Percentiles rank a stretch among this genome's conserved stretches.
Conservation (phyloP, 2,113 vertebrate genomes). For the Boulengerochromis microlepis region DNA sequence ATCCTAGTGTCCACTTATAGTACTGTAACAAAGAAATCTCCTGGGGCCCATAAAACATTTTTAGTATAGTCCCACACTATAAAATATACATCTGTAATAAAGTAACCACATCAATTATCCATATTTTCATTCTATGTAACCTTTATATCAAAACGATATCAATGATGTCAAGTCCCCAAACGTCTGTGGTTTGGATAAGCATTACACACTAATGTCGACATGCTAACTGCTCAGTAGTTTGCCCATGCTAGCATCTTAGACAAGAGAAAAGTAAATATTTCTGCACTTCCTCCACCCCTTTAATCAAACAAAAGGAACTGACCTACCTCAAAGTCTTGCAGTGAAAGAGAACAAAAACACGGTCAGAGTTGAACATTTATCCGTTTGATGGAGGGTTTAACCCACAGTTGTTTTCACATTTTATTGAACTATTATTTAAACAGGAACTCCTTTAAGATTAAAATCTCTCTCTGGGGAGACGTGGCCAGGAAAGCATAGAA, state of each 20-base stretch:
- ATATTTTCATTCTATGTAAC: not conserved
- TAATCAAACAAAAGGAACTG: not conserved
- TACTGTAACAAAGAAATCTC: not conserved
- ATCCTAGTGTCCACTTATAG: not conserved
- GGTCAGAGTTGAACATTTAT: not conserved
- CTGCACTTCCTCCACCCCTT: not conserved
- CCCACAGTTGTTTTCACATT: not conserved
- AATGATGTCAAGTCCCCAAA: not conserved
- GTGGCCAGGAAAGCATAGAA: not conserved
- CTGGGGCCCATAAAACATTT: not conserved
- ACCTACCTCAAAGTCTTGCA: not conserved
- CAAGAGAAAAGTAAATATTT: not conserved
- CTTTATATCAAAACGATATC: not conserved
- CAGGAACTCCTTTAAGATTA: not conserved
- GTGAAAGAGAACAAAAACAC: not conserved
- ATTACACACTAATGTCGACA: rapidly evolving
- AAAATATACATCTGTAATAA: not conserved
- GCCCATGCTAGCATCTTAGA: not conserved
- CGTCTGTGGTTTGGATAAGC: not conserved
- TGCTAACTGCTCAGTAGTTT: not conserved
- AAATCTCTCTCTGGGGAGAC: rapidly evolving
- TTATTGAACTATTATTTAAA: not conserved
- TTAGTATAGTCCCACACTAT: not conserved
- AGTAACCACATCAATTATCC: not conserved
- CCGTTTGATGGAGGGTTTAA: not conserved